Evolutionary conservation across 2,888 invertebrate genomes (phyloP).

Genomic region (Limnephilus rhombicus): DNA sequence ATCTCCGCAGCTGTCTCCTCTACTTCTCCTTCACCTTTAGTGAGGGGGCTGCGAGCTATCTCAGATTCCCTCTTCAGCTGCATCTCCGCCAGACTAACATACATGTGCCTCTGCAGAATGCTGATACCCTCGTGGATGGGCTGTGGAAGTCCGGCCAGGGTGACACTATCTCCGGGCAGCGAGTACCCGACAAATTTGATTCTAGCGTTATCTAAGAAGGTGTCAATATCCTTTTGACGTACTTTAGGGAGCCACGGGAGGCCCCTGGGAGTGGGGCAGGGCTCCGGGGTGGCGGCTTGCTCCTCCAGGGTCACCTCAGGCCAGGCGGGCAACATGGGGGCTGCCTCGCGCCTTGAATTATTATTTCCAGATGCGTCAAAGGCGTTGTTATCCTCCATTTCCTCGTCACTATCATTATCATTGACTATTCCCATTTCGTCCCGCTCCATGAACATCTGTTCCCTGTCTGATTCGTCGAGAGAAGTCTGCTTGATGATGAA

Average conservation of each 20-base stretch:
- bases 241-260: constrained; percentile 98
- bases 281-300: constrained; percentile 53
- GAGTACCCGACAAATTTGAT: constrained; percentile 98
- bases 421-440: constrained; percentile 80
- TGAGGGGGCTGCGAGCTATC: constrained; percentile 93
- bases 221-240: constrained; percentile 94
- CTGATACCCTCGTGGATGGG: constrained; percentile 98
- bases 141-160: constrained; percentile 95
- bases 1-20: constrained; percentile 91
- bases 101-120: constrained; percentile 94
- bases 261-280: constrained; percentile 77
- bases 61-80: constrained; percentile 95
- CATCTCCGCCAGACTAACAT: constrained; percentile 93
- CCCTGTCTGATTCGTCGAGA: constrained; percentile 87
- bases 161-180: constrained; percentile 90
- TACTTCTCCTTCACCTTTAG: constrained; percentile 88
- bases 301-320: constrained; percentile 52
- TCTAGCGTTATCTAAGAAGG: constrained; percentile 93
- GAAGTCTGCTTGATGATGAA: constrained; percentile 95
- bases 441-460: constrained; percentile 85
- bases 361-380: constrained; percentile 71
- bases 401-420: constrained; percentile 81
- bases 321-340: constrained; percentile 41
- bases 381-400: constrained; percentile 77
- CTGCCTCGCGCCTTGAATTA: constrained; percentile 39